Conservation (phyloP, 2,113 vertebrate species). For the Thalassoma bifasciatum region DNA sequence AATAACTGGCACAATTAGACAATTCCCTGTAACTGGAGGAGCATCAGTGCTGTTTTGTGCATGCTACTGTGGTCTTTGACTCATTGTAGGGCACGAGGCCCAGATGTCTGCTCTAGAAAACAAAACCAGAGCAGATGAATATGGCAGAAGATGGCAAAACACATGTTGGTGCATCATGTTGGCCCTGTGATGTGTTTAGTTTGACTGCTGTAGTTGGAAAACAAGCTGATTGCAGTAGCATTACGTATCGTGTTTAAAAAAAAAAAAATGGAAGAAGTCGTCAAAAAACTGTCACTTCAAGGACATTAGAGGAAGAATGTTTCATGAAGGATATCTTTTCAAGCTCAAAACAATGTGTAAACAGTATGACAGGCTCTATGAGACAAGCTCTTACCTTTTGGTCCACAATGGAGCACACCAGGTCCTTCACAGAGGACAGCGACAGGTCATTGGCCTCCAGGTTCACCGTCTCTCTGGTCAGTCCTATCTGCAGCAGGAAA, state of each 20-base stretch:
- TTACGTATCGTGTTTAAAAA: not conserved
- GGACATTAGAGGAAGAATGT: not conserved
- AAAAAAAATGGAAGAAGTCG: too few species aligned
- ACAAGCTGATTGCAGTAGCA: not conserved
- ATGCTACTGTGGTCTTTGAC: conserved; percentile 59
- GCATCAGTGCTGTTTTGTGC: conserved; percentile 32
- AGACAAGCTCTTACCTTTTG: conserved; percentile 89
- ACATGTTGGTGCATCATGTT: conserved; percentile 31
- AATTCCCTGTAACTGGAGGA: conserved; percentile 43
- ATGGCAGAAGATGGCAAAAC: conserved; percentile 48
- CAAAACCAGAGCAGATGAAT: conserved; percentile 65
- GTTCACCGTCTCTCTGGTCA: conserved; percentile 96
- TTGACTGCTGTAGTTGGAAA: conserved; percentile 23
- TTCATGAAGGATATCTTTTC: not conserved
- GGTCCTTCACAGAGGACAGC: conserved; percentile 94
- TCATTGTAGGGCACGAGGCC: conserved; percentile 56
- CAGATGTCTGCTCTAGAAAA: conserved; percentile 71
- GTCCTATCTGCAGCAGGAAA: conserved; percentile 96
- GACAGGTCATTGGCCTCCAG: conserved; percentile 94
- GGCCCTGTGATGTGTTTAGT: conserved; percentile 3
- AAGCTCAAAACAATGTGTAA: not conserved
- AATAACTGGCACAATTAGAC: conserved; percentile 48
- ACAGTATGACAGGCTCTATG: not conserved
- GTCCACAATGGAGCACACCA: conserved; percentile 97
- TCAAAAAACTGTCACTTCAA: conserved; percentile 11